Base-by-base conservation (phyloP, 2,888 invertebrate species). In the Thymelicus lineola region DNA sequence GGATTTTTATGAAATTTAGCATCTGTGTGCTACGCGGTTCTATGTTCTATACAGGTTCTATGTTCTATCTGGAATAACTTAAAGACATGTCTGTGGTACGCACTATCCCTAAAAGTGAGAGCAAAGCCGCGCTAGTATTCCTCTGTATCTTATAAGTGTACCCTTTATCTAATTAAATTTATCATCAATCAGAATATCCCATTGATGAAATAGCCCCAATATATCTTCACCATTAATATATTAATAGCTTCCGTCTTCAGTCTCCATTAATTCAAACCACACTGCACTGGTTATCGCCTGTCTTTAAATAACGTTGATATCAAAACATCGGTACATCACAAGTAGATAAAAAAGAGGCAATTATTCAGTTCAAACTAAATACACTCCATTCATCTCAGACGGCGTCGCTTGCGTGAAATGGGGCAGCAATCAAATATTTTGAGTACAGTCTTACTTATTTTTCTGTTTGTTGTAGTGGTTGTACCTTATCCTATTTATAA, bases 291-390 rank as follows among this genome's bases (percentile, higher is more conserved):
- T 35, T 55, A 53, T 50, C 48, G 15, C 48, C 3, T 35, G 55
- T 14, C 6, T 55, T 35, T 55, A 55, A 55, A 55, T 53, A 35
- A 50, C 17, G 9, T 35, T 14, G 35, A 55, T 55, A 55, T 35
- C 55, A 55, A 55, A 55, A 55, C 55, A 55, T 7, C 15, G 55
- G 20, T 53, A 53, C 62, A 36, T 20, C 64, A 45, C 57, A 53
- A n/a, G 55, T 7, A 35, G 57, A 15, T 57, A 55, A 57, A 57
- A 65, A 57, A 66, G 35, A 15, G 65, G 57, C 58, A 57, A 66
- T 66, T 66, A 66, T 58, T 66, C 58, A 66, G 46, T 66, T 66
- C 46, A 66, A 66, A 66, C 65, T 58, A 66, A 65, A 55, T 46
- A 15, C 57, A 15, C 46, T 58, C 53, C 58, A 66, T 66, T 66